Evolutionary conservation across 2,797 vertebrate species (phyloP).

Genomic region (Peromyscus melanophrys): DNA sequence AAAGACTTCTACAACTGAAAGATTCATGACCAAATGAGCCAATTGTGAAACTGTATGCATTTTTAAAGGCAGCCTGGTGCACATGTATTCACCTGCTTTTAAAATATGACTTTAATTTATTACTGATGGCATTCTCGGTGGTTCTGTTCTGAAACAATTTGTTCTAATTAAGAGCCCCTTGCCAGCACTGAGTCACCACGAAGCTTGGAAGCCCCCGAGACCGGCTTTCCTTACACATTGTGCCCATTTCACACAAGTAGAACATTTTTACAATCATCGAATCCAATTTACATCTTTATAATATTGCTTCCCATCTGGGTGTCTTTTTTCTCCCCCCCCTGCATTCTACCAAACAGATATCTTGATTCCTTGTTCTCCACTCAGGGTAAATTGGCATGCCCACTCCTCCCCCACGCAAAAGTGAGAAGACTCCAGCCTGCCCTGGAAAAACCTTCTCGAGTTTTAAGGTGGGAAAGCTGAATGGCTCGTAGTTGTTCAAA

Average conservation of each 20-base stretch:
- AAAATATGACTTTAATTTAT: constrained; percentile 84
- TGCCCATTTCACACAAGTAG: constrained; percentile 78
- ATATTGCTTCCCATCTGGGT: constrained; percentile 66
- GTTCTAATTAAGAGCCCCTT: constrained; percentile 85
- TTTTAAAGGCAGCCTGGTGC: constrained; percentile 62
- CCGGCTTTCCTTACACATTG: constrained; percentile 78
- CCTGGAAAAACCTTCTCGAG: background rate
- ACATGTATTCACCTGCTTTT: constrained; percentile 76
- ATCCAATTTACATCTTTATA: constrained; percentile 83
- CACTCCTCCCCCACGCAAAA: background rate
- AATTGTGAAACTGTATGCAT: background rate
- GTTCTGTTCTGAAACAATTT: constrained; percentile 83
- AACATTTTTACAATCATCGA: constrained; percentile 82
- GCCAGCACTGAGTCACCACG: constrained; percentile 80
- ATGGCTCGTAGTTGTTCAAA: background rate
- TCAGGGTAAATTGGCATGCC: background rate
- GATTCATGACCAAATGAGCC: background rate
- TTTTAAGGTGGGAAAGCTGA: background rate
- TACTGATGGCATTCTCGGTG: constrained; percentile 82
- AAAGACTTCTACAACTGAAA: background rate
- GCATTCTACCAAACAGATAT: constrained; percentile 66
- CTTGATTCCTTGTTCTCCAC: constrained; percentile 41
- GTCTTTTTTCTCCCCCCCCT: background rate
- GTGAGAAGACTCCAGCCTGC: background rate
- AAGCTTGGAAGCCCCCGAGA: constrained; percentile 82